Conservation (phyloP, 2,113 vertebrate genomes). For the Columbina picui region DNA sequence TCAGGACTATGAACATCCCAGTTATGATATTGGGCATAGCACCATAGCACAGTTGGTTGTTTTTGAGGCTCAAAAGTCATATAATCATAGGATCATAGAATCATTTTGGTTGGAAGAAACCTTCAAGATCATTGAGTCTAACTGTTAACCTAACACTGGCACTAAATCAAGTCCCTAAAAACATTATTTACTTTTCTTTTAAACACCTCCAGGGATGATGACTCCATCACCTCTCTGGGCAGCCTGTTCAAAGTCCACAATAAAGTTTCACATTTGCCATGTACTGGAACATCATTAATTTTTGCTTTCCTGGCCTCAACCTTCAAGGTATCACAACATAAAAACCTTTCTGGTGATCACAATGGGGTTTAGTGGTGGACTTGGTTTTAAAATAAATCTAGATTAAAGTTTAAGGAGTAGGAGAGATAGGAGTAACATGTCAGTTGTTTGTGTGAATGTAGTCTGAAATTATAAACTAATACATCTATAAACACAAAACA, state of each 20-base stretch:
- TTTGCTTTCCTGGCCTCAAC: not conserved
- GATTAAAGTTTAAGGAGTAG: fast-evolving
- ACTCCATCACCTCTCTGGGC: too few relatives aligned
- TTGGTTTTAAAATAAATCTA: not conserved
- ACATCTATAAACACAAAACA: not conserved
- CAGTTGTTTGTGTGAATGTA: not conserved
- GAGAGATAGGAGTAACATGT: fast-evolving
- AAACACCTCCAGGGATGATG: too few relatives aligned
- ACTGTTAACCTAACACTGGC: too few relatives aligned
- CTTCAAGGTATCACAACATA: not conserved
- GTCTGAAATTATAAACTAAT: not conserved
- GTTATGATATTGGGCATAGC: not conserved
- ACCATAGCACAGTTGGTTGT: fast-evolving
- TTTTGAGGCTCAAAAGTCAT: not conserved
- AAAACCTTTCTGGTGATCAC: not conserved
- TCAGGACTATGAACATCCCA: not conserved
- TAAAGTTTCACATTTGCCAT: fast-evolving
- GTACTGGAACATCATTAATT: fast-evolving
- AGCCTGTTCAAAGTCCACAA: not conserved
- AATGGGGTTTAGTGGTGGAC: fast-evolving
- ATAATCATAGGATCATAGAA: too few relatives aligned
- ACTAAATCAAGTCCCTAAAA: too few relatives aligned
- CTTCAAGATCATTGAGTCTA: too few relatives aligned
- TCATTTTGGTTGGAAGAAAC: too few relatives aligned
- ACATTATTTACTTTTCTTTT: too few relatives aligned